Base-by-base conservation (phyloP, 2,888 invertebrate genomes). In the Cremastinae sp. region DNA sequence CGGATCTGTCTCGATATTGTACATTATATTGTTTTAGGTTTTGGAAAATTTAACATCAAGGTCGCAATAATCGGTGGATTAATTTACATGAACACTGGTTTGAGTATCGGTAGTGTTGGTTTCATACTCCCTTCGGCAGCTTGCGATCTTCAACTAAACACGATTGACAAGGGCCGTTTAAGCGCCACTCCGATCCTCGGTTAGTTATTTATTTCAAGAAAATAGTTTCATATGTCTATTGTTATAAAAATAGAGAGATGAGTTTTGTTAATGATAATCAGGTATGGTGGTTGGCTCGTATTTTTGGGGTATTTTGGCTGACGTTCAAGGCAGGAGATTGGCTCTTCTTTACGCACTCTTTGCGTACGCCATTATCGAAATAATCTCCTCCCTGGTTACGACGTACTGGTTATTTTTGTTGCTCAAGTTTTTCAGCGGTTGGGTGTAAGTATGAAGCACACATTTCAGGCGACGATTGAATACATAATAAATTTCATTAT, bases 51-150 rank as follows among this genome's bases (percentile, higher is more conserved):
- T 90, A 96, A 96, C 89, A 93, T 94, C 86, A 92, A 93, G 82
- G 90, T 96, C 80, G 90, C 96, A 86, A 91, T 94, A 72, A 90
- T 96, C 90, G 94, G 95, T 84, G 96, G 96, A 20, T 91, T 96
- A 85, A 96, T 96, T 79, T 96, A 96, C 88, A 91, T 95, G 81
- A 95, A 96, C 90, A 95, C 96, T 47, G 96, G 96, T 62, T 93
- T 96, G 80, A 95, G 95, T 37, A 94, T 95, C 84, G 94, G 94
- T 64, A 95, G 94, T 81, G 92, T 96, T 76, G 96, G 96, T 61
- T 96, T 96, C 88, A 94, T 96, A 74, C 90, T 97, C 73, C 96
- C 96, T 3, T 93, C 96, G 1, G 96, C 96, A 59, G 94, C 94
- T 87, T 95, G 95, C 90, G 95, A 95, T 90, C 95, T 95, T 90